Base-by-base conservation (phyloP, 2,113 vertebrate genomes). In the Microtus ochrogaster region DNA sequence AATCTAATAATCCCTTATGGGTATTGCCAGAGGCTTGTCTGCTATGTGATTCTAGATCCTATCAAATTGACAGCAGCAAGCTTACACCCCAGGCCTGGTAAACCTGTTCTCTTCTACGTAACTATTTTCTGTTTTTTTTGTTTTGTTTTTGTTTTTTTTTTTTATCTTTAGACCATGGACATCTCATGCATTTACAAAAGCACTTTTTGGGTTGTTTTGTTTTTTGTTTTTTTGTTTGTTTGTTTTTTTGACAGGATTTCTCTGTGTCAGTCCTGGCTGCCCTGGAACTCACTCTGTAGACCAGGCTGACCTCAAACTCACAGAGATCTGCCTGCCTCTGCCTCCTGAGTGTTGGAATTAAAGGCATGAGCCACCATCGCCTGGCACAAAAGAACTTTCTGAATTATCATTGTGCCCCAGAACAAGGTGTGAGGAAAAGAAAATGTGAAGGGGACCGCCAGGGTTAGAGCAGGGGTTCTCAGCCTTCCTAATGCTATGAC, bases 371-470 rank as follows among this genome's bases (percentile, higher is more conserved):
- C 33, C 33, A 70, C 16, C 33, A n/a, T 36, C 17, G 6, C 68
- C 68, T 70, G 36, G 68, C 17, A 87, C 79, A 16, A n/a, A 72
- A 70, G 72, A 33, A 58, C 47, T 61, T 41, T 30, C 41, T n/a
- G 22, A 36, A 33, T 79, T 30, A 2, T 61, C 3, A 28, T 39
- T 7, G 1, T 0, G 30, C 79, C 28, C 44, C n/a, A 44, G 76
- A 70, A 91, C 73, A 83, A 55, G 47, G 41, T 5, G 2, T 55
- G 63, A 86, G n/a, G 24, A 30, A 2, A 0, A 11, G 30, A 6
- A 2, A 30, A 4, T 36, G 30, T 22, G 44, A 10, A 8, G n/a
- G 39, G 44, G 61, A 66, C 72, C 74, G 13, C 24, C 0, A 0
- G 52, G 66, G n/a, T 10, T 66, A 65, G 24, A 44, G 3, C n/a